These are phyloP conservation scores for Avahi laniger DNA, from an alignment of 2,797 vertebrate genomes.

Conservation along the genomic window DNA sequence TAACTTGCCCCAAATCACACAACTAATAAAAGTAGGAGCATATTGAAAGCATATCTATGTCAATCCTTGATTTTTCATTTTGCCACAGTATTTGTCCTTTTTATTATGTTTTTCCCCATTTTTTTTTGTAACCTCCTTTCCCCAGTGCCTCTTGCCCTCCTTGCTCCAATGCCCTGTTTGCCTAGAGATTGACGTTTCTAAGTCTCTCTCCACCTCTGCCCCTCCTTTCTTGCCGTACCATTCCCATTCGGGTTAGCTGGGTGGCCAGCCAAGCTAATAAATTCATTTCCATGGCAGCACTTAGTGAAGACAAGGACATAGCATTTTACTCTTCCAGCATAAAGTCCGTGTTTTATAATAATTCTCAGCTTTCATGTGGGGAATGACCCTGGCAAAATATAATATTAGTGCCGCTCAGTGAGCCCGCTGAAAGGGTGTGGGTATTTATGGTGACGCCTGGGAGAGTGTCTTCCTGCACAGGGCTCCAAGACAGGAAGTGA, in stretches of 20 bases:
- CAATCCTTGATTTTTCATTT: not conserved
- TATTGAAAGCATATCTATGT: not conserved
- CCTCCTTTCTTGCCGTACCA: not conserved
- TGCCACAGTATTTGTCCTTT: not conserved
- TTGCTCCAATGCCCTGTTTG: not conserved
- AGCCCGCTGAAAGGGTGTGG: not conserved
- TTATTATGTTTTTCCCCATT: not conserved
- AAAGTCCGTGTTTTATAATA: not conserved
- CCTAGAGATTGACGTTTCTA: not conserved
- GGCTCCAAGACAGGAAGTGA: not conserved
- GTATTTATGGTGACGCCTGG: not conserved
- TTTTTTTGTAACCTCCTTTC: not conserved
- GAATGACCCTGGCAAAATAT: not conserved
- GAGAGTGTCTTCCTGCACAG: not conserved
- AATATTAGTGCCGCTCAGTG: not conserved
- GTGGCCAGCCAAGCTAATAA: not conserved
- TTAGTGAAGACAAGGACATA: not conserved
- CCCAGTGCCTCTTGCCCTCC: not conserved
- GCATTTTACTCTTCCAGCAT: not conserved
- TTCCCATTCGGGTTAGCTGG: not conserved
- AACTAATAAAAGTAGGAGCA: not conserved
- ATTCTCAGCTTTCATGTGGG: not conserved
- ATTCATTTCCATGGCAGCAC: not conserved
- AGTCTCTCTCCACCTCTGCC: not conserved
- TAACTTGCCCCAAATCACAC: not conserved